A percentile compares a stretch with the other conserved stretches of the same genome.
Conservation (phyloP, 2,888 invertebrate species). For the Drosophila formosana region DNA sequence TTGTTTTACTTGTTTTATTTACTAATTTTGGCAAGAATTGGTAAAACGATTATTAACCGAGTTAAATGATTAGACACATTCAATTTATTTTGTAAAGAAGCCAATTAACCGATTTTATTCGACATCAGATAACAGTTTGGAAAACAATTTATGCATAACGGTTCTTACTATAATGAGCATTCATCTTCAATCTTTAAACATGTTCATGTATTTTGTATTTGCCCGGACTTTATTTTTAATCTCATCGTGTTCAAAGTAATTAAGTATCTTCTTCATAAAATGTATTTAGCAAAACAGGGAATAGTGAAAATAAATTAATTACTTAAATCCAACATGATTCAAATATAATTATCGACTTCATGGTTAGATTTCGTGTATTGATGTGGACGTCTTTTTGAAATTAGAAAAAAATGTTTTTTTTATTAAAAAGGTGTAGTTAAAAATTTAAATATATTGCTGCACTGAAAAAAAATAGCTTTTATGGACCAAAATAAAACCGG, state of each 20-base stretch:
- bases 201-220: constrained; percentile 1
- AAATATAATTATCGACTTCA: neutral
- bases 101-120: neutral
- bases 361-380: neutral
- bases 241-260: neutral
- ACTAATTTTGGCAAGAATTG: neutral
- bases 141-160: neutral
- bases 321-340: neutral
- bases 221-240: neutral
- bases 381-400: no score
- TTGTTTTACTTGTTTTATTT: neutral
- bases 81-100: neutral
- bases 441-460: neutral
- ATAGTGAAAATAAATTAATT: neutral
- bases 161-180: neutral
- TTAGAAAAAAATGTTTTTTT: neutral
- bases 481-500: constrained; percentile 2
- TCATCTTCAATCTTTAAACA: neutral
- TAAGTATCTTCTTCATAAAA: no score
- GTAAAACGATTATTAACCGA: neutral
- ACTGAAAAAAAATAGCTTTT: neutral
- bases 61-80: neutral
- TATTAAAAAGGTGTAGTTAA: neutral
- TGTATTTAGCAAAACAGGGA: neutral
- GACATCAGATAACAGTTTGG: neutral